Base-by-base conservation (phyloP, 2,888 invertebrate species). In the Leptinotarsa tumamoca region DNA sequence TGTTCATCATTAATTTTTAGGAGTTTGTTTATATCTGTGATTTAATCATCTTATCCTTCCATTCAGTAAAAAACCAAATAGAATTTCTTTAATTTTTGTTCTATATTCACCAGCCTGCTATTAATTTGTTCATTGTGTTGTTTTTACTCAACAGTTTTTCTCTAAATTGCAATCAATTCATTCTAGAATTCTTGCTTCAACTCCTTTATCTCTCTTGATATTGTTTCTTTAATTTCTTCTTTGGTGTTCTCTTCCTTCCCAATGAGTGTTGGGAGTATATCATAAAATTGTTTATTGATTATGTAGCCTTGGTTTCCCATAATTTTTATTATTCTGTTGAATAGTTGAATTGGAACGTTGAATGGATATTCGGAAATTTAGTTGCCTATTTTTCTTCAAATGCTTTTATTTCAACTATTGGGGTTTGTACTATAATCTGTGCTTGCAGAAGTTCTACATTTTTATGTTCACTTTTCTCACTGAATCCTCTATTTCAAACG, bases 201-300 rank as follows among this genome's bases (percentile, higher is more conserved):
- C 5, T 10, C 17, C 17, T 63, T 10, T 63, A 67, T 67, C n/a
- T 67, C 67, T 17, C 67, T 14, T 17, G 67, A 14, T 17, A 67
- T 67, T 67, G 43, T 43, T 13, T 67, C 17, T 67, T 67, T 43
- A 43, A 67, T 67, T 67, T 67, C 58, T 58, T 58, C 58, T 58
- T 58, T 58, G 21, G 58, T 54, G 14, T n/a, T 1, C 14, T 54
- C 17, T 33, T 33, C 43, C 4, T 67, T 67, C 13, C 43, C 23
- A 13, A 27, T 33, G 13, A 67, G n/a, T 5, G 13, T 67, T n/a
- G 49, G 67, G 7, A 43, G 67, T 17, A 67, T 14, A 43, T 14
- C 67, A 67, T 3, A 67, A 4, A 67, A 13, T 33, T 67, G 17
- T 17, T 67, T 67, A 43, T 67, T 67, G 43, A 49, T 67, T 67